Evolutionary conservation across 2,797 vertebrate species (phyloP).

Genomic region (Ataeniobius toweri): DNA sequence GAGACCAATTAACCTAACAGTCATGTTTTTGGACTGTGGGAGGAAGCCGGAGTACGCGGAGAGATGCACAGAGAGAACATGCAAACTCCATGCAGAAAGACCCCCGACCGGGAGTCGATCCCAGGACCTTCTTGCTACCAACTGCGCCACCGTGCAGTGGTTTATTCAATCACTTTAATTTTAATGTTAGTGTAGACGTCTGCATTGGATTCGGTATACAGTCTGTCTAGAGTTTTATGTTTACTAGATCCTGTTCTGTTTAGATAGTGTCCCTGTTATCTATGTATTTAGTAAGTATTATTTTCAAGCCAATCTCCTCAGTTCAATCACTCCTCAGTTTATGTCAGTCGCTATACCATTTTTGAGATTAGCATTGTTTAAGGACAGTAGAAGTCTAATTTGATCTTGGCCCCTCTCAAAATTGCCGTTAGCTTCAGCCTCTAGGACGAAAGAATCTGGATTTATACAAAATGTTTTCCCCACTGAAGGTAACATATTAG

Average conservation of each 20-base stretch:
- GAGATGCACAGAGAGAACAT: too few relatives aligned
- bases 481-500: not conserved
- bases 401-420: not conserved
- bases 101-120: too few relatives aligned
- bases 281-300: not conserved
- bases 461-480: not conserved
- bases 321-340: not conserved
- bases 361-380: not conserved
- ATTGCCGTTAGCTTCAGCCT: not conserved
- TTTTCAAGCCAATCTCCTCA: not conserved
- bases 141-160: too few relatives aligned
- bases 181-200: not conserved
- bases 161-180: not conserved
- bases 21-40: too few relatives aligned
- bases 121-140: too few relatives aligned
- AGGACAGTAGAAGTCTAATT: not conserved
- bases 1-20: too few relatives aligned
- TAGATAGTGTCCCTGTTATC: not conserved
- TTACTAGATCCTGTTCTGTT: too few relatives aligned
- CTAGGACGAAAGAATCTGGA: not conserved
- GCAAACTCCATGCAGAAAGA: too few relatives aligned
- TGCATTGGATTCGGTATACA: not conserved
- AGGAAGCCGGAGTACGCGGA: too few relatives aligned
- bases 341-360: not conserved
- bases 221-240: not conserved